A percentile compares a stretch with the other conserved stretches of the same genome.
Evolutionary conservation across 2,113 vertebrate genomes (phyloP).

Genomic region (Raja brachyura): DNA sequence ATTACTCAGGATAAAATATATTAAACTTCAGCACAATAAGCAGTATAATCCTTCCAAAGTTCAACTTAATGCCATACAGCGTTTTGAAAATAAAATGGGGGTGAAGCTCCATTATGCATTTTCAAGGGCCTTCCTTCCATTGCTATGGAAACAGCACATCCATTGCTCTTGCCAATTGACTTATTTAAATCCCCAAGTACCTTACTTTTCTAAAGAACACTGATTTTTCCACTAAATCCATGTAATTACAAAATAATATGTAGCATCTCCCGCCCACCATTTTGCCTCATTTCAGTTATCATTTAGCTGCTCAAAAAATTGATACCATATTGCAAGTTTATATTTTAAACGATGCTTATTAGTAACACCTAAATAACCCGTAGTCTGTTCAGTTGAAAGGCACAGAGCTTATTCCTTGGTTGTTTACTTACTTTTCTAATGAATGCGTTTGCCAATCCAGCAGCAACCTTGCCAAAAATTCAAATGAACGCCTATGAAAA

Average conservation of each 20-base stretch:
- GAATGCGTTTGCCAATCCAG: slow-evolving; percentile 94
- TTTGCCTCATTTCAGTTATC: background rate
- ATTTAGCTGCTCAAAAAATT: background rate
- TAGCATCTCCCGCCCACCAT: background rate
- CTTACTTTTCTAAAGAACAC: background rate
- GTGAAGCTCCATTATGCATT: slow-evolving; percentile 45
- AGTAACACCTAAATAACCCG: background rate
- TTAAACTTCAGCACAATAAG: slow-evolving; percentile 6
- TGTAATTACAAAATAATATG: background rate
- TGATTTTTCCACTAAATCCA: background rate
- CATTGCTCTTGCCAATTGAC: slow-evolving; percentile 45
- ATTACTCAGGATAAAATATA: background rate
- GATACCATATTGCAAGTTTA: background rate
- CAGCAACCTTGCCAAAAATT: slow-evolving; percentile 90
- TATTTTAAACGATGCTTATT: background rate
- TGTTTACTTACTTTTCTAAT: slow-evolving; percentile 77
- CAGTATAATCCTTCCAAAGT: slow-evolving; percentile 33
- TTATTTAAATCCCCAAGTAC: slow-evolving; percentile 42
- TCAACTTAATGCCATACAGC: slow-evolving; percentile 39
- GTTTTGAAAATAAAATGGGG: slow-evolving; percentile 43
- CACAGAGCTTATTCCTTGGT: background rate
- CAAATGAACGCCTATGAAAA: slow-evolving; percentile 79
- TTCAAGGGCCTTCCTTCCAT: slow-evolving; percentile 49
- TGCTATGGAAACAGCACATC: slow-evolving; percentile 48
- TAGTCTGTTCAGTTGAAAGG: background rate